Evolutionary conservation across 2,113 vertebrate genomes (phyloP).

Genomic region (Microcebus ravelobensis): DNA sequence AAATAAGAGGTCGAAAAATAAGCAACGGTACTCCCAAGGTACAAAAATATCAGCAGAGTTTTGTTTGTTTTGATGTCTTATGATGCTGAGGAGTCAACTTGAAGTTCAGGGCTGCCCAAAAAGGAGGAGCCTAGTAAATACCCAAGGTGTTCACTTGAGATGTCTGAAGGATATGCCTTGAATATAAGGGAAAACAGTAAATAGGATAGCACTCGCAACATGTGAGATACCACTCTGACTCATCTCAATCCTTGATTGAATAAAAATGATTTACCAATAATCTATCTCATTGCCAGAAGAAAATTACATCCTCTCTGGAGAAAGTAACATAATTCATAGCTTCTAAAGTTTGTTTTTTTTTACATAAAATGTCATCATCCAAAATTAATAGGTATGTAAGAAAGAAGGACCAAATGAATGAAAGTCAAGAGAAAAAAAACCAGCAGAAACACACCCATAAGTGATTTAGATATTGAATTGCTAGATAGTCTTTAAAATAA

Average conservation of each 20-base stretch:
- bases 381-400: background rate
- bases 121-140: background rate
- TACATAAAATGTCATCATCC: background rate
- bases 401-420: background rate
- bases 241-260: background rate
- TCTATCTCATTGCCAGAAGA: background rate
- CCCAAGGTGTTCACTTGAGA: background rate
- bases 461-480: background rate
- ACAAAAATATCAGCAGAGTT: background rate
- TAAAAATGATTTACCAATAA: background rate
- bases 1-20: background rate
- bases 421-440: background rate
- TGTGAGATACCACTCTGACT: too few relatives aligned
- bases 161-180: background rate
- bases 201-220: background rate
- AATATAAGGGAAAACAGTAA: background rate
- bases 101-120: background rate
- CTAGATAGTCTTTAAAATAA: background rate
- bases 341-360: background rate
- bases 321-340: background rate
- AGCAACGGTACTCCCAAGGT: background rate
- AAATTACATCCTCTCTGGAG: background rate
- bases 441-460: background rate
- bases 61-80: background rate
- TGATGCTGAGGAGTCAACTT: too few relatives aligned